These are phyloP conservation scores for Laticauda laticaudata DNA, from an alignment of 2,113 vertebrate genomes.

Conservation along the genomic window DNA sequence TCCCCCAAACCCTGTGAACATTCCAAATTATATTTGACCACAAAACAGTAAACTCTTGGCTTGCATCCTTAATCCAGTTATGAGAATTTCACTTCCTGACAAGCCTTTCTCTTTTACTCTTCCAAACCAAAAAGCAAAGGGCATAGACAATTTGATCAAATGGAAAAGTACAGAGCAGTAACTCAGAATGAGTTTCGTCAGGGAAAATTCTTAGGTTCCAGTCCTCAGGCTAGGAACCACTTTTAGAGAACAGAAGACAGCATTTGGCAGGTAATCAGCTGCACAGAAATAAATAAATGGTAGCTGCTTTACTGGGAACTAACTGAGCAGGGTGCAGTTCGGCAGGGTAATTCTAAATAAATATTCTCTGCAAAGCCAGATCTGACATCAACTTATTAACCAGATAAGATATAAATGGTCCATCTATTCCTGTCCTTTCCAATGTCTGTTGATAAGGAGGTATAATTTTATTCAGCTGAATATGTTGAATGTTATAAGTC, in stretches of 20 bases:
- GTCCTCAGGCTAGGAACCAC: slow-evolving; percentile 22
- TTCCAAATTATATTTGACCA: not conserved
- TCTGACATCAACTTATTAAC: slow-evolving; percentile 11
- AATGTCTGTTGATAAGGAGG: not conserved
- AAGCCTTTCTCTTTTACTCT: not conserved
- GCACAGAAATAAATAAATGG: slow-evolving; percentile 33
- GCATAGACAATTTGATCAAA: not conserved
- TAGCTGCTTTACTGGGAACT: slow-evolving; percentile 42
- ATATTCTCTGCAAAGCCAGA: slow-evolving; percentile 34
- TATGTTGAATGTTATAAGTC: not conserved
- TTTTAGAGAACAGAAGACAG: slow-evolving; percentile 47
- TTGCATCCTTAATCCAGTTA: not conserved
- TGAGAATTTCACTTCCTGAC: not conserved
- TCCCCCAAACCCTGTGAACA: not conserved
- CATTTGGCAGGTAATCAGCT: slow-evolving; percentile 38
- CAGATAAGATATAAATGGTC: not conserved
- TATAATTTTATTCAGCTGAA: not conserved
- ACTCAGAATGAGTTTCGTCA: not conserved
- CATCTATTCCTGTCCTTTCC: not conserved
- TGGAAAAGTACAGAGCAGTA: slow-evolving; percentile 25
- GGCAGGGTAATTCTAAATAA: not conserved
- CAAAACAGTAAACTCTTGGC: not conserved
- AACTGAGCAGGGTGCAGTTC: slow-evolving; percentile 33
- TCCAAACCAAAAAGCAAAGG: not conserved
- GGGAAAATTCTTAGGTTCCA: slow-evolving; percentile 7